phyloP scores from a whole-genome alignment of 2,888 invertebrate genomes.

The Lymantria dispar region DNA sequence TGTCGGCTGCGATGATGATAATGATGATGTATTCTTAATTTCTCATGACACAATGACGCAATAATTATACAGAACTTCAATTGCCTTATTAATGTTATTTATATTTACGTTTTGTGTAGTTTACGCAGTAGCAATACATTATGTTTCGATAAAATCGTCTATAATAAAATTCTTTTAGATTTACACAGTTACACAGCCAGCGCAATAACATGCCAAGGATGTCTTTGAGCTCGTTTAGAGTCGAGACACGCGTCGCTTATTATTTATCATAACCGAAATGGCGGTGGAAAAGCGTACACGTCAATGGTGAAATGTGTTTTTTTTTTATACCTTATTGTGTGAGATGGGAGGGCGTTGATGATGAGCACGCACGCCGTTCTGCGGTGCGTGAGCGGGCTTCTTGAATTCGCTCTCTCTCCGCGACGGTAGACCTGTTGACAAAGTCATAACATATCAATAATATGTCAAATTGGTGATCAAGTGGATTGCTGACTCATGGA shows the following conservation, averaged over 20 bases:
- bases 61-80: too few relatives aligned
- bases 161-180: conserved; percentile 32
- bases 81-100: too few relatives aligned
- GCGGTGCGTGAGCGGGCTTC: conserved; percentile 82
- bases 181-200: conserved; percentile 19
- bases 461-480: too few relatives aligned
- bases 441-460: conserved; percentile 30
- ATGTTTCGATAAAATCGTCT: conserved; percentile 30
- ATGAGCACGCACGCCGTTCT: conserved; percentile 69
- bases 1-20: too few relatives aligned
- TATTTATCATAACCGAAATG: conserved; percentile 37
- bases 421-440: conserved; percentile 71
- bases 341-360: conserved; percentile 59
- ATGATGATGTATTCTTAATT: too few relatives aligned
- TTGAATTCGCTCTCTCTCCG: conserved; percentile 84
- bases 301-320: background rate
- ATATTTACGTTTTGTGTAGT: conserved; percentile 4
- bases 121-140: conserved; percentile 36
- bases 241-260: conserved; percentile 41
- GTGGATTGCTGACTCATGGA: too few relatives aligned
- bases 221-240: conserved; percentile 29
- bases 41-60: too few relatives aligned
- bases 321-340: conserved; percentile 64
- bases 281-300: background rate
- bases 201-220: conserved; percentile 19